A percentile compares a stretch with the other conserved stretches of the same genome.
phyloP scores from a whole-genome alignment of 2,113 vertebrate species.

The Lanius collurio region DNA sequence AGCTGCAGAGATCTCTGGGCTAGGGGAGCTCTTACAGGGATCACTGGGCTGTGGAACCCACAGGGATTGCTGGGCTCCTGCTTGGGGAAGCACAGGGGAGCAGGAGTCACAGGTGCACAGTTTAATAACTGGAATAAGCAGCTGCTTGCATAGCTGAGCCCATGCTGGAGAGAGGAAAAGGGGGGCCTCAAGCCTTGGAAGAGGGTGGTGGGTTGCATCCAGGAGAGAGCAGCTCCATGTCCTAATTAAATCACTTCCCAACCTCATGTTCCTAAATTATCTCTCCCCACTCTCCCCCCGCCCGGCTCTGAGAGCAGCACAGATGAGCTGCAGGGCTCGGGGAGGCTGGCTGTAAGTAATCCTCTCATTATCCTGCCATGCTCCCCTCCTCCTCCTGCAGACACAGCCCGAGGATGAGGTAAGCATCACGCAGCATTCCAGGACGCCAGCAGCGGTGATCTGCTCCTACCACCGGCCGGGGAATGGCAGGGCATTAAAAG shows the following conservation, averaged over 20 bases:
- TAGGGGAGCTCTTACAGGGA: background rate
- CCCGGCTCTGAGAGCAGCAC: background rate
- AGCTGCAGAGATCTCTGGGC: background rate
- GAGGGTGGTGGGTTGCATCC: background rate
- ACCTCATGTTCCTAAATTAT: background rate
- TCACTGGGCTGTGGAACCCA: background rate
- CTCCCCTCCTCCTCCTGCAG: background rate
- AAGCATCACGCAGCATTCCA: background rate
- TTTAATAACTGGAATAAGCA: background rate
- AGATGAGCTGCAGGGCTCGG: background rate
- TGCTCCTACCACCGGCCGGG: rapidly evolving
- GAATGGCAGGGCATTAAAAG: background rate
- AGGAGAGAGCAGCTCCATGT: background rate
- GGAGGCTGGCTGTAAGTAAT: constrained; percentile 21
- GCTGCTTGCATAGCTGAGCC: background rate
- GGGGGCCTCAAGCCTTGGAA: background rate
- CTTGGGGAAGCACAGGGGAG: background rate
- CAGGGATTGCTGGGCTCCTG: background rate
- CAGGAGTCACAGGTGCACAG: background rate
- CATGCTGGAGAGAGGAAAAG: background rate
- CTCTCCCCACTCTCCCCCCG: no score
- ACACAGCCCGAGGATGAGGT: background rate
- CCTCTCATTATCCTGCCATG: background rate
- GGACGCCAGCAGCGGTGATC: background rate
- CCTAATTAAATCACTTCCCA: background rate